phyloP scores from a whole-genome alignment of 2,113 vertebrate genomes.

The Mustela lutreola region DNA sequence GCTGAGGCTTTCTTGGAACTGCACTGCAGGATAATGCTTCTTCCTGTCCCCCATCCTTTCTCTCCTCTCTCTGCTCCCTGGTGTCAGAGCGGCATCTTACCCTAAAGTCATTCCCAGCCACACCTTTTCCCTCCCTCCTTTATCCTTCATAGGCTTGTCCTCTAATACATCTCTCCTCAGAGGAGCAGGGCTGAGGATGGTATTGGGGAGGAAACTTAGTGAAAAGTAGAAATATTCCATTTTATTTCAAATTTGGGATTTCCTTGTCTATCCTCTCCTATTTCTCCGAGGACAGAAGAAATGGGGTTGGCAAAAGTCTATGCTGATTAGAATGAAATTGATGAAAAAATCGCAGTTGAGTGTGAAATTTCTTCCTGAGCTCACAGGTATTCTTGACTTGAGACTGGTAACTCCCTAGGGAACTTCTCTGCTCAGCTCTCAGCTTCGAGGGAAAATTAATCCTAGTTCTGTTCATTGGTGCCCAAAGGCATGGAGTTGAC shows the following conservation, averaged over 20 bases:
- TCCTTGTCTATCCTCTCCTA: neutral
- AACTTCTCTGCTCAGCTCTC: neutral
- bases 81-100: neutral
- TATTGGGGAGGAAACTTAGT: neutral
- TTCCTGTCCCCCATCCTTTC: neutral
- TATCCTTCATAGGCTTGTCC: neutral
- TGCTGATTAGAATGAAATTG: conserved; percentile 60
- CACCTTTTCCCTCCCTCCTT: neutral
- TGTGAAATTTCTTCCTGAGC: conserved; percentile 57
- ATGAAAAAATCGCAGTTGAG: conserved; percentile 45
- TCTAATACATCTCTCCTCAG: neutral
- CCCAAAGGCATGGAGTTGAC: neutral
- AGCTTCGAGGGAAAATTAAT: conserved; percentile 44
- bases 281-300: conserved; percentile 45
- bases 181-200: neutral
- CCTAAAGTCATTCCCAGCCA: neutral
- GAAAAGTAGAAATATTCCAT: neutral
- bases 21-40: fast-evolving
- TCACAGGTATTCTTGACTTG: neutral
- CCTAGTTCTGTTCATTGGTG: neutral
- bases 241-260: neutral
- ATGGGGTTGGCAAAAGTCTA: conserved; percentile 32
- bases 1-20: neutral
- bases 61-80: neutral
- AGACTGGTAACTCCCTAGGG: neutral